Base-by-base conservation (phyloP, 2,113 vertebrate species). In the Serinus canaria region DNA sequence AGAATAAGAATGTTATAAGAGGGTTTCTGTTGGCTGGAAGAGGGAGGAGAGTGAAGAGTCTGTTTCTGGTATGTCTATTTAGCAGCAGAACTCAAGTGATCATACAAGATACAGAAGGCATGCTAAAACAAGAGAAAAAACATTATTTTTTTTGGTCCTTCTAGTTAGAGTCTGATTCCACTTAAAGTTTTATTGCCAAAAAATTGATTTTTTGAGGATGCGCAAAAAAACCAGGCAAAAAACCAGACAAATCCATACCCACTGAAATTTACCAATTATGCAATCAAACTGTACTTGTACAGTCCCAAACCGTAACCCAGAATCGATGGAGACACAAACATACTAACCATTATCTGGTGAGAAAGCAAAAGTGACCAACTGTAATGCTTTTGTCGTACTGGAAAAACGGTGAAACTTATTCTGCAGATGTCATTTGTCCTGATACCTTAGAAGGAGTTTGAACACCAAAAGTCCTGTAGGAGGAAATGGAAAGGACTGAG, bases 1-100 rank as follows among this genome's bases (percentile, higher is more conserved):
- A 15, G 89, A 90, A 64, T 72, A 82, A 72, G 56, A 92, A 88
- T 88, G 91, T 86, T 72, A 49, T 70, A 76, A 90, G 44, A 90
- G 37, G 70, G 43, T 82, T 80, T 84, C 47, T 84, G 46, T 50
- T 37, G 27, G 52, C 35, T 69, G 53, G 44, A n/a, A 63, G 30
- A 70, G 52, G 47, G 39, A 16, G 10, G 5, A 68, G 31, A 69
- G 21, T 39, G 43, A n/a, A 87, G 15, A 9, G 1, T 47, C 58
- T 33, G 23, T 50, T 66, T 21, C 69, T 90, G 78, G 81, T 84
- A 87, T 53, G 58, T 22, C 33, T 76, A 3, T 56, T 56, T 44
- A 87, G 77, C 75, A 90, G 74, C 24, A 85, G 60, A 84, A 85
- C 63, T 66, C 6, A 6, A 76, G 56, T 22, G 18, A 73, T 66